phyloP scores from a whole-genome alignment of 1,140 invertebrate genomes.

The Diachasmimorpha longicaudata region DNA sequence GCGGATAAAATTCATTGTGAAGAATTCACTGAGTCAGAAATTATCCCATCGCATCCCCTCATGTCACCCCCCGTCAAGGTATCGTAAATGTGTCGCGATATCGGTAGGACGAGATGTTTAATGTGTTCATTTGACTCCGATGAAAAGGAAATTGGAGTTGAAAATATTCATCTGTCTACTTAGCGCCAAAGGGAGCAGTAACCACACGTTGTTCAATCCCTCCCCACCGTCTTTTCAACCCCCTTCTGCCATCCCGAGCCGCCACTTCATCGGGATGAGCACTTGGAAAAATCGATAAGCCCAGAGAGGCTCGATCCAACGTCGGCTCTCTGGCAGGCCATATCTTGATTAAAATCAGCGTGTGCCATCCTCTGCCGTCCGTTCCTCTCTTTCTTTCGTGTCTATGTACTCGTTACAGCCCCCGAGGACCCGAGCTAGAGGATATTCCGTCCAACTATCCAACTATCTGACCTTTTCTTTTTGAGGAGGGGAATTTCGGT shows the following conservation, averaged over 20 bases:
- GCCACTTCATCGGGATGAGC: constrained; percentile 50
- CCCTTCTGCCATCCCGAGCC: too few relatives aligned
- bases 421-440: not conserved
- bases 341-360: constrained; percentile 64
- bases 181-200: constrained; percentile 9
- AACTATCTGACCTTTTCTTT: constrained; percentile 5
- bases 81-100: too few relatives aligned
- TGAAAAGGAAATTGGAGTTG: not conserved
- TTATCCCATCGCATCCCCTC: constrained; percentile 9
- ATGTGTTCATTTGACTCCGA: not conserved
- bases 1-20: not conserved
- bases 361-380: constrained; percentile 45
- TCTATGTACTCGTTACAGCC: not conserved
- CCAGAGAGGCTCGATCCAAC: constrained; percentile 47
- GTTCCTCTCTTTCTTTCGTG: constrained; percentile 7
- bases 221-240: constrained; percentile 32
- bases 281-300: constrained; percentile 61
- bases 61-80: not conserved
- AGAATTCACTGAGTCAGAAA: constrained; percentile 13
- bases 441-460: not conserved
- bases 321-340: constrained; percentile 45
- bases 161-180: not conserved
- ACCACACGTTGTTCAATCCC: not conserved
- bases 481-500: constrained; percentile 35
- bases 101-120: not conserved